Percentiles rank a stretch among this genome's conserved stretches.
These are phyloP conservation scores for Rhynchotus rufescens DNA, from an alignment of 2,797 vertebrate species.

Conservation along the genomic window DNA sequence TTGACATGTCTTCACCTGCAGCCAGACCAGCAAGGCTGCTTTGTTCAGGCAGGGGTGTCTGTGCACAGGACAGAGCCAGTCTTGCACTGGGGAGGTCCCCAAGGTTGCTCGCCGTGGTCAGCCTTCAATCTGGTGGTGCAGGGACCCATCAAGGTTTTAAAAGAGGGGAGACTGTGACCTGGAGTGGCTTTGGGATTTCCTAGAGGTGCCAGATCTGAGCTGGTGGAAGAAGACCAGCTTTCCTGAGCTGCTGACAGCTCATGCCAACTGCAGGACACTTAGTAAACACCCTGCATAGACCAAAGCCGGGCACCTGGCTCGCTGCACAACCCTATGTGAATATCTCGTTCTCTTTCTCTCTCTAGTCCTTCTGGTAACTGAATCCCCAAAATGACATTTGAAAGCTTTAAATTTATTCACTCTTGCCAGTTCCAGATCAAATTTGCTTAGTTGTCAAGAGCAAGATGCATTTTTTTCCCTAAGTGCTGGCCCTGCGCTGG, in stretches of 20 bases:
- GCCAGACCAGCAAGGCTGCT: not conserved
- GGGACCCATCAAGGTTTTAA: not conserved
- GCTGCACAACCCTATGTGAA: not conserved
- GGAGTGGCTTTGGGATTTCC: conserved; percentile 4
- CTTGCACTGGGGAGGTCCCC: not conserved
- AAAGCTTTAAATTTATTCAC: conserved; percentile 9
- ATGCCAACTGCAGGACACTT: conserved; percentile 23
- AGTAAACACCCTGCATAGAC: not conserved
- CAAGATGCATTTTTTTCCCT: conserved; percentile 13
- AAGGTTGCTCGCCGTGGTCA: not conserved
- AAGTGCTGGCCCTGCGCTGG: conserved; percentile 13
- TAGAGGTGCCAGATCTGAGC: not conserved
- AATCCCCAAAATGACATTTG: conserved; percentile 21
- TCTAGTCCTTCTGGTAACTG: not conserved
- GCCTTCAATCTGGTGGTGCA: not conserved
- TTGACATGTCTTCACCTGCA: not conserved
- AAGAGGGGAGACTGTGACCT: not conserved
- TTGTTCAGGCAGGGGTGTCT: not conserved
- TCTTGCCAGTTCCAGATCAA: conserved; percentile 24
- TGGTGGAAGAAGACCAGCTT: conserved; percentile 35
- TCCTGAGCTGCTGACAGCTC: conserved; percentile 17
- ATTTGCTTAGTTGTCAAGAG: conserved; percentile 47
- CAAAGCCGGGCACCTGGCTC: not conserved
- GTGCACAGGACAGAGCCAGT: not conserved
- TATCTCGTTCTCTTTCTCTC: not conserved